Conservation (phyloP, 2,888 invertebrate species). For the Sericinus montela region DNA sequence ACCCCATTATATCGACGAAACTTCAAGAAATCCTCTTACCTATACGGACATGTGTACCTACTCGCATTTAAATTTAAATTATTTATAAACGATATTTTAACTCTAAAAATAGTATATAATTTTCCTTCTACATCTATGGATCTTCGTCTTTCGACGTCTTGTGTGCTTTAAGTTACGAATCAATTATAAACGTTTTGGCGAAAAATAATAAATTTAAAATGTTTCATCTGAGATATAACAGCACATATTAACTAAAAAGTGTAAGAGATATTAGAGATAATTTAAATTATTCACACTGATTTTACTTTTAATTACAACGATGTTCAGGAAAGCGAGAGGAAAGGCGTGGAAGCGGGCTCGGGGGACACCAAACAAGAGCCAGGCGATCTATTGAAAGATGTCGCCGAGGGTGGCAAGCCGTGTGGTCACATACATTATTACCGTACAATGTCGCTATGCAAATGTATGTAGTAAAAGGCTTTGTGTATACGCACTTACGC, state of each 20-base stretch:
- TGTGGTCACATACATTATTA: conserved; percentile 79
- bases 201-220: too few species aligned
- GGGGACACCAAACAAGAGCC: conserved; percentile 36
- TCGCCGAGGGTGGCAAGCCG: conserved; percentile 58
- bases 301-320: conserved; percentile 48
- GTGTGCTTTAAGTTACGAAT: too few species aligned
- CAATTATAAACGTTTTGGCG: too few species aligned
- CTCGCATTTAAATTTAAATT: conserved; percentile 1
- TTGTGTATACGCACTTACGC: conserved; percentile 78
- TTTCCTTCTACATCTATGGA: too few species aligned
- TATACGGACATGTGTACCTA: conserved; percentile 56
- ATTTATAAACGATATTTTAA: background rate
- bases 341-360: conserved; percentile 28
- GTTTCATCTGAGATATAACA: too few species aligned
- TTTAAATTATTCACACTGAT: too few species aligned
- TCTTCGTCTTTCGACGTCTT: too few species aligned
- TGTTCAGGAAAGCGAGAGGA: conserved; percentile 22
- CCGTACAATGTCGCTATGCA: conserved; percentile 78
- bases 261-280: background rate
- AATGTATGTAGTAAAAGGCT: conserved; percentile 67
- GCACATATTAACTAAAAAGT: too few species aligned
- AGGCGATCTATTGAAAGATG: conserved; percentile 68
- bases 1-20: conserved; percentile 69
- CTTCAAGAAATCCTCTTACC: conserved; percentile 75
- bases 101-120: too few species aligned